Evolutionary conservation across 2,888 invertebrate species (phyloP), one percentile per base, ranked within the genome.

Genomic region (Nymphalis urticae): DNA sequence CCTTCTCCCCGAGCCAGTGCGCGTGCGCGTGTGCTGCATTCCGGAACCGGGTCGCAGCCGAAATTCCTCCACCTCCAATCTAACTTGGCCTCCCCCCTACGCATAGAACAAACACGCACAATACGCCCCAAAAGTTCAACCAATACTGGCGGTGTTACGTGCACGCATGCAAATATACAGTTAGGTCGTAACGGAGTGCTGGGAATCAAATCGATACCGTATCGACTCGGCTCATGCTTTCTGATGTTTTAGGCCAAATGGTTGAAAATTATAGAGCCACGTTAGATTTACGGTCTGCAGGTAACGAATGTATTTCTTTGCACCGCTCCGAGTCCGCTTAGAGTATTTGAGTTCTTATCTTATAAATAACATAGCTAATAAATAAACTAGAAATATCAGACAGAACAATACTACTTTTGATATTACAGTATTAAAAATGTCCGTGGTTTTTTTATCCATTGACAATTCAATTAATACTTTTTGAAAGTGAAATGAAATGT

Each of bases 161-260:
- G 92, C 91, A 92, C 88, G 90, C 89, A 92, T 92, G 92, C 91
- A 91, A 91, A 91, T 90, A 82, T 90, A 92, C 91, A 89, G 90
- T 91, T 91, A 90, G 86, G 80, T 80, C 82, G 86, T 86, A 85
- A 85, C 84, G 82, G 85, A 80, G 86, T 79, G 80, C 80, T 85
- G 82, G 85, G 84, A 82, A 84, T 83, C 81, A 78, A 87, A 90
- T 90, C 90, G 86, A 90, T 90, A 90, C 81, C 77, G 83, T 87
- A 85, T 85, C 80, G 83, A 76, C 77, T 75, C 79, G 82, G 76
- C 77, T 75, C 71, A 73, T 71, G 75, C 71, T 75, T 68, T 70
- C 72, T 70, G 68, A 69, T 68, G 48, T 70, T 73, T 73, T 69
- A 68, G 71, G 66, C 61, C 64, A 62, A 74, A 73, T 70, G 72